Conservation (phyloP, 2,113 vertebrate species). For the Cyanoramphus novaezelandiae region DNA sequence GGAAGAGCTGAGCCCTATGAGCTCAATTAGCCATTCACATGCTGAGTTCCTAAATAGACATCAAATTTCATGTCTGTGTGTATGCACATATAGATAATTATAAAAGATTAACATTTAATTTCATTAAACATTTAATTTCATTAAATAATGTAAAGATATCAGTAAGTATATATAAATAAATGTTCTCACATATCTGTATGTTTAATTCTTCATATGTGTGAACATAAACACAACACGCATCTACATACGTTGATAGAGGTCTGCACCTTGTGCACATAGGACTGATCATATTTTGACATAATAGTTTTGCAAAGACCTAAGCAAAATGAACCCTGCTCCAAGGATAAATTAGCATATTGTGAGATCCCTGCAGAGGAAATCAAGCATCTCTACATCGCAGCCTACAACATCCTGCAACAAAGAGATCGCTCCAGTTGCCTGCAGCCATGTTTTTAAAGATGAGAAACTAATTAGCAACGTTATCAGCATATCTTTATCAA, state of each 20-base stretch:
- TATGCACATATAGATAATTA: not conserved
- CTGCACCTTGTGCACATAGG: not conserved
- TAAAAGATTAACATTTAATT: not conserved
- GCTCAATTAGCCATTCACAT: conserved; percentile 1
- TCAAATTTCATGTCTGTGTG: not conserved
- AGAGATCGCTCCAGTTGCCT: not conserved
- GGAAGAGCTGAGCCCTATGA: not conserved
- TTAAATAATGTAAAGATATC: not conserved
- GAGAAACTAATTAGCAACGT: conserved; percentile 53
- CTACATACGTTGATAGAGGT: not conserved
- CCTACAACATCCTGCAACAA: conserved; percentile 31
- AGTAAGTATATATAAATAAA: not conserved
- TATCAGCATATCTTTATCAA: conserved; percentile 51
- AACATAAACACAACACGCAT: not conserved
- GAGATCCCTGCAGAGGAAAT: conserved; percentile 48
- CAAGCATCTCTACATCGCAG: not conserved
- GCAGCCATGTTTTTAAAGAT: conserved; percentile 22
- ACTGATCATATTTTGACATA: not conserved
- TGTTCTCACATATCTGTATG: not conserved
- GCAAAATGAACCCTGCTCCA: not conserved
- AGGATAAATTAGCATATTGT: conserved; percentile 46
- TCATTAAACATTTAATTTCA: not conserved
- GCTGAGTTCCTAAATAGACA: not conserved
- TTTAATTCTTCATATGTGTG: not conserved
- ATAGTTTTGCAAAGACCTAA: not conserved